A percentile compares a stretch with the other conserved stretches of the same genome.
Conservation (phyloP, 2,113 vertebrate species). For the Nematolebias whitei region DNA sequence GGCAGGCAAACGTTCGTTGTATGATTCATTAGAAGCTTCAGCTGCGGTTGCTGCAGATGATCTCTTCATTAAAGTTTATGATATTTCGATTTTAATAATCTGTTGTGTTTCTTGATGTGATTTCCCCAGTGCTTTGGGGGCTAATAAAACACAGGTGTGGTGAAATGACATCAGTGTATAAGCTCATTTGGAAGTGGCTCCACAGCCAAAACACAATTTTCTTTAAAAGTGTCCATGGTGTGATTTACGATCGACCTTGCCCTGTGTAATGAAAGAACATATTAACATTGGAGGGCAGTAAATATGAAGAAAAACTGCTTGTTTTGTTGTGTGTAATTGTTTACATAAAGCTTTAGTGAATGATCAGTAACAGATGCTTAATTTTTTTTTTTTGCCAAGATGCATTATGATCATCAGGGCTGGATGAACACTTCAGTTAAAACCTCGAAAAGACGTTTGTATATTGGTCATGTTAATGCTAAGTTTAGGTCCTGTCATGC, state of each 20-base stretch:
- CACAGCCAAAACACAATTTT: conserved; percentile 37
- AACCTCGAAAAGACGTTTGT: background rate
- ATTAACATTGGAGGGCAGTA: conserved; percentile 15
- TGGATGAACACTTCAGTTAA: background rate
- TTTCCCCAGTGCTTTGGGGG: background rate
- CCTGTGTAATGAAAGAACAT: conserved; percentile 13
- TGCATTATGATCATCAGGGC: background rate
- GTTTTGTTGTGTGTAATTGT: conserved; percentile 19
- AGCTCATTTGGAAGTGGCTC: conserved; percentile 27
- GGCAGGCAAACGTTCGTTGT: conserved; percentile 17
- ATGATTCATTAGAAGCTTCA: conserved; percentile 61
- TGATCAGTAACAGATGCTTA: conserved; percentile 26
- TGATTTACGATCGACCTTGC: conserved; percentile 22
- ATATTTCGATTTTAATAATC: conserved; percentile 71
- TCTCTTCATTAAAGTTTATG: conserved; percentile 62
- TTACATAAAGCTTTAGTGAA: background rate
- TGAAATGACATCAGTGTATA: conserved; percentile 52
- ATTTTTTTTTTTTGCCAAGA: conserved; percentile 9
- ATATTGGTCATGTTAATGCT: no score
- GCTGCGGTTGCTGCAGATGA: conserved; percentile 39
- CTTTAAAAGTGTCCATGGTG: background rate
- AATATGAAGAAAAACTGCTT: conserved; percentile 19
- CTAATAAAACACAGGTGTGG: conserved; percentile 64
- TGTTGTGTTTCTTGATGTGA: conserved; percentile 42
- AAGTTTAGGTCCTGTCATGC: no score